Evolutionary conservation across 1,140 invertebrate genomes (phyloP).

Genomic region (Harpegnathos saltator): DNA sequence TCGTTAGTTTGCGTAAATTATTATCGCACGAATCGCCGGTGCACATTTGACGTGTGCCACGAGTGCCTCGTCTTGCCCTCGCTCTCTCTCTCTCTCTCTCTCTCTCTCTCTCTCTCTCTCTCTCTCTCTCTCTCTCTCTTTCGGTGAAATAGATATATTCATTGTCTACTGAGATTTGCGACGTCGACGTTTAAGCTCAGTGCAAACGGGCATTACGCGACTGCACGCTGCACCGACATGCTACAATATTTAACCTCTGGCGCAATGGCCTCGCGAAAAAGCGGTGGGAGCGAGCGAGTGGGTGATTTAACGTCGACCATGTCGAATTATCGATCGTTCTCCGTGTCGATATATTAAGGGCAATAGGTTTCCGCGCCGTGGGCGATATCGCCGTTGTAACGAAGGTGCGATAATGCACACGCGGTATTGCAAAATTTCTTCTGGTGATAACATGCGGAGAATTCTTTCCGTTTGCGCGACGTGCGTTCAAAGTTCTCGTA

Average conservation of each 20-base stretch:
- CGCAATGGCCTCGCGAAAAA: slow-evolving; percentile 16
- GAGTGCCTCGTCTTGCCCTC: too few relatives aligned
- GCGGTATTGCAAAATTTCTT: slow-evolving; percentile 37
- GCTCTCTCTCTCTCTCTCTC: too few relatives aligned
- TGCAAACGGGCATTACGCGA: slow-evolving; percentile 22
- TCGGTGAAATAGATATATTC: not conserved
- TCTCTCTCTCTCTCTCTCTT: too few relatives aligned
- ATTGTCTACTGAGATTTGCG: not conserved
- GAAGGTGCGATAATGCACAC: slow-evolving; percentile 27
- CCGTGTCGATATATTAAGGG: slow-evolving; percentile 42
- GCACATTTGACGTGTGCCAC: not conserved
- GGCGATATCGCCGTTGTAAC: slow-evolving; percentile 35
- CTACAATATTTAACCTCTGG: slow-evolving; percentile 35
- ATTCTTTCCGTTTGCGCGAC: not conserved
- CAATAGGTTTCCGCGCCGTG: slow-evolving; percentile 36
- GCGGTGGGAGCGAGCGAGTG: not conserved
- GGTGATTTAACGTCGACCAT: slow-evolving; percentile 44
- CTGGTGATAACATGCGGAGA: slow-evolving; percentile 2
- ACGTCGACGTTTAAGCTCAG: slow-evolving; percentile 24
- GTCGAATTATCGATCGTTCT: slow-evolving; percentile 33
- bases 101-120: too few relatives aligned
- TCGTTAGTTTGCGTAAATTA: too few relatives aligned
- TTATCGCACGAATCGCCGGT: not conserved
- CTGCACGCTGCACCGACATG: slow-evolving; percentile 12
- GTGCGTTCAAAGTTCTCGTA: not conserved